Base-by-base conservation (phyloP, 2,888 invertebrate genomes). In the Drosophila barbarae region DNA sequence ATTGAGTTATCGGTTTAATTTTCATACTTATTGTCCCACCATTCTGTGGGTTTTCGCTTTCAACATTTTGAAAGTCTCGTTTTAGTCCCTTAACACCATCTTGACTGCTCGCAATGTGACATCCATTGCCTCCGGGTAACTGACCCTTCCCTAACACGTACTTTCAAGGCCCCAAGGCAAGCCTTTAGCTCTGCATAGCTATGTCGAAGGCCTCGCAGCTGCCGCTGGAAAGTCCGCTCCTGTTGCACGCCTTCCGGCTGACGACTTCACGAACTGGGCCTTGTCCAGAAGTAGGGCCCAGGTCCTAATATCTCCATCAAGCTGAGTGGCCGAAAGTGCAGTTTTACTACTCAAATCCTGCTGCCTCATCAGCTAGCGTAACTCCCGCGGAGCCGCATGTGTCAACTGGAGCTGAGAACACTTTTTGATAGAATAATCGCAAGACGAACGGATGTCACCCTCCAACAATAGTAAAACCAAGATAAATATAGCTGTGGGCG, bases 111-210 rank as follows among this genome's bases (percentile, higher is more conserved):
- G 65, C 26, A 77, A 13, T 9, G 75, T 52, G 18, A 18, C 18
- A 18, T 18, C 18, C 18, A 18, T 18, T 18, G 52, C 35, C 30
- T 64, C 36, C 32, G 51, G 26, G 7, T 72, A 68, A 21, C 52
- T 66, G 13, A 80, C 51, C 38, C 49, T 51, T 12, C 42, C 59
- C 13, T 63, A 38, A 35, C 59, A 73, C 12, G 39, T 51, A 1
- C 72, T 68, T 77, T 67, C 13, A 80, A 47, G 3, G 63, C 47
- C 34, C 75, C 80, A 9, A 77, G 47, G 9, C 61, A 68, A 8
- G 63, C 73, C 8, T 57, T 54, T 1, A 77, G 49, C 15, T 73
- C 69, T 4, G 46, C 64, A 26, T 55, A 70, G 12, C 23, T 57
- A 30, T 68, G 75, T 5, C 68, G 47, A 2, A 77, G 51, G 3